Evolutionary conservation across 2,113 vertebrate species (phyloP).

Genomic region (Columba livia): DNA sequence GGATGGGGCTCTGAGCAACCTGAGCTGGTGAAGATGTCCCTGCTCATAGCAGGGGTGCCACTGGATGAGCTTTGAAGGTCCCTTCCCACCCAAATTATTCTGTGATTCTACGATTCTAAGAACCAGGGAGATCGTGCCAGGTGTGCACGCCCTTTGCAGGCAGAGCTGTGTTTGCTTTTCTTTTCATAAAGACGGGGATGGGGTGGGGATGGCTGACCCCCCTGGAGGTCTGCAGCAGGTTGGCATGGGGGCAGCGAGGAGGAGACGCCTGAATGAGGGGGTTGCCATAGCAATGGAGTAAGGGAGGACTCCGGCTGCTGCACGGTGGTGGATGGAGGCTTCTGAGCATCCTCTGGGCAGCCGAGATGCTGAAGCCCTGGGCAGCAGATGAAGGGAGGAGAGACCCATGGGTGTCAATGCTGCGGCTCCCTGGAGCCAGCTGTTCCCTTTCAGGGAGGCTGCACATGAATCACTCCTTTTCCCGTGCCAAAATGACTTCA

Average conservation of each 20-base stretch:
- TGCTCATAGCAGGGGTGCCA: no score
- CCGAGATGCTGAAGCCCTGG: fast-evolving
- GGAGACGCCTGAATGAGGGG: not conserved
- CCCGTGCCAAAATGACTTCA: not conserved
- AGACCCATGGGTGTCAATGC: not conserved
- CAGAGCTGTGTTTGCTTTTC: not conserved
- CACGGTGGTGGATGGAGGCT: not conserved
- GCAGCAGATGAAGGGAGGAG: not conserved
- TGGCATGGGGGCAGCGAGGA: not conserved
- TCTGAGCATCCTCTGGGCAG: not conserved
- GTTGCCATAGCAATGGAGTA: conserved; percentile 52
- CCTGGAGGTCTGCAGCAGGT: not conserved
- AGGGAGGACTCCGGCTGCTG: not conserved
- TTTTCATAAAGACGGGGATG: not conserved
- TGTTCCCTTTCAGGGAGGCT: not conserved
- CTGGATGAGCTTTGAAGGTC: no score
- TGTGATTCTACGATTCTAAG: not conserved
- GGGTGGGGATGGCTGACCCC: not conserved
- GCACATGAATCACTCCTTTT: not conserved
- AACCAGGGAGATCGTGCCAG: fast-evolving
- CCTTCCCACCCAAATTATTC: no score
- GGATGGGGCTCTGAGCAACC: no score
- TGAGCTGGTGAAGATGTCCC: no score
- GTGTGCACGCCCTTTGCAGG: not conserved
- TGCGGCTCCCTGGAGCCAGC: not conserved